Base-by-base conservation (phyloP, 1,140 invertebrate genomes). In the Neotoxoptera formosana region DNA sequence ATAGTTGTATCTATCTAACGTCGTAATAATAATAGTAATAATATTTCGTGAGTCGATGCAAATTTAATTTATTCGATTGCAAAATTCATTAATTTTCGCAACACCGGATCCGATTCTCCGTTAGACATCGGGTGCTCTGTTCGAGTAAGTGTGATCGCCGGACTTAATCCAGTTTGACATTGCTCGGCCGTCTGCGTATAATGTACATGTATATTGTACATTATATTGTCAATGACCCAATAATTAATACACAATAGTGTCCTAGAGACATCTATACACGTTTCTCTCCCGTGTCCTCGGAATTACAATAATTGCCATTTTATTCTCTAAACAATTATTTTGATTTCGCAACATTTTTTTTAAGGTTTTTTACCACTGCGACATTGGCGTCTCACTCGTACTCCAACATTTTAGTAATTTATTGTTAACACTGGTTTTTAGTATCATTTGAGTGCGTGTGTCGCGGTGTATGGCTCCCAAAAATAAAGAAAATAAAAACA, bases 401-500 rank as follows among this genome's bases (percentile, higher is more conserved):
- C 23, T 76, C 20, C 30, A 89, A 41, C 34, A 36, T 89, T 89
- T 60, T 21, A 67, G 36, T 90, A 41, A 41, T 30, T 45, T n/a
- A 45, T 90, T 30, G 51, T 90, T 25, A 56, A 90, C 30, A 67
- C 41, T 90, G 36, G 60, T 76, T 92, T 92, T 83, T 23, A 92
- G 91, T 25, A 51, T 51, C 8, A 81, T 51, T 83, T 53, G 21
- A 51, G 91, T 36, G 47, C 34, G 76, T 86, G 91, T 56, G 45
- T 48, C 91, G 47, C 48, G 89, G 23, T 88, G 93, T 94, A 96
- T 96, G 95, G 95, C 95, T n/a, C 95, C 95, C 11, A 95, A 94
- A 95, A 95, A 95, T 94, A 96, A 96, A 91, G 95, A 95, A 93
- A 95, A 95, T 30, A 94, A 92, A 86, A 93, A 95, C 95, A 93